Base-by-base conservation (phyloP, 2,888 invertebrate genomes). In the Campoplex capitator region DNA sequence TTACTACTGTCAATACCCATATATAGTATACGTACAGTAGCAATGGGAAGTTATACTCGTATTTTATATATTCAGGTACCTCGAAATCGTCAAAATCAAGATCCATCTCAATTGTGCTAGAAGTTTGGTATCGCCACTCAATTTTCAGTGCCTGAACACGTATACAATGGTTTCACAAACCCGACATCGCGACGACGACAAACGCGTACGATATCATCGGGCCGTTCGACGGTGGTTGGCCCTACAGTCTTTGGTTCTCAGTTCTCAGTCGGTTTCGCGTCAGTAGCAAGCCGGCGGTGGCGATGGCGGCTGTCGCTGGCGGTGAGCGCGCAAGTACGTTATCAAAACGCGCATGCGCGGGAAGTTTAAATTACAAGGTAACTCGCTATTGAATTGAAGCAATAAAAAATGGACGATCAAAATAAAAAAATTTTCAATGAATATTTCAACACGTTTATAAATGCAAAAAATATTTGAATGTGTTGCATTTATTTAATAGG, bases 61-160 rank as follows among this genome's bases (percentile, higher is more conserved):
- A 58, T 58, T 23, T 28, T 28, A 28, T 28, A 11, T 11, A 58
- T 28, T 58, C 13, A 13, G 3, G 28, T 58, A 58, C 28, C 58
- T 28, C 58, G 13, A 58, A 58, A 58, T 58, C 58, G 58, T 58
- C 58, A 58, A 28, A 58, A 58, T 58, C 11, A 11, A 58, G 58
- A 58, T 58, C 58, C 23, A 58, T 58, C 13, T 58, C 3, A 11
- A 58, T 3, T 3, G 58, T 58, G 11, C 13, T 28, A 13, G 3
- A 58, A 58, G 13, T 58, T 58, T 18, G 51, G 18, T n/a, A 51
- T 51, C n/a, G 51, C 51, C 3, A 58, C 58, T 2, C 13, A 28
- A 28, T 58, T 56, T 48, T 13, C 3, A 23, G 4, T 58, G 9
- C 28, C 23, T 28, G 28, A 28, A 9, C 58, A 32, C 3, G 28